Evolutionary conservation across 2,888 invertebrate species (phyloP).

Genomic region (Idaea aversata): DNA sequence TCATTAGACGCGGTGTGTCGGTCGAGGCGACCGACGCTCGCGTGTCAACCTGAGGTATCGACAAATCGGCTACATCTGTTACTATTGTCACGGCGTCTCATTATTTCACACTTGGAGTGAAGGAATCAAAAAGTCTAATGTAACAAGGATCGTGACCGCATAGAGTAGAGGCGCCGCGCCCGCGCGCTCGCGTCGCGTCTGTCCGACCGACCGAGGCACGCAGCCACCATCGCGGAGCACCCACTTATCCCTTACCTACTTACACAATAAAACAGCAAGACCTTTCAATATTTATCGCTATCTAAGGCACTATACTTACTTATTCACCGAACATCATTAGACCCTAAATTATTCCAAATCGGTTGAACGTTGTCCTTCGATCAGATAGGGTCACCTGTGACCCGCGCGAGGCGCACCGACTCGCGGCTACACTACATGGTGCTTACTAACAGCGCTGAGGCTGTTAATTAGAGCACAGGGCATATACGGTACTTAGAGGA

Average conservation of each 20-base stretch:
- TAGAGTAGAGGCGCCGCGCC: constrained; percentile 8
- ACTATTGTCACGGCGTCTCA: constrained; percentile 40
- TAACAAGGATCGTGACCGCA: constrained; percentile 39
- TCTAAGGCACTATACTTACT: background rate
- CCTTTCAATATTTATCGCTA: background rate
- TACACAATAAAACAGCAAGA: background rate
- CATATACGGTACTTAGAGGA: background rate
- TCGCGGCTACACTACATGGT: background rate
- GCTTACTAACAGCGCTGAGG: too few relatives aligned
- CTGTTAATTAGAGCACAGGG: constrained; percentile 1
- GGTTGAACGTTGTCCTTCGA: background rate
- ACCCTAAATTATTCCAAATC: background rate
- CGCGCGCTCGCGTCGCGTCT: background rate
- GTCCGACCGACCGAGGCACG: too few relatives aligned
- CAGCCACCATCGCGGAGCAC: background rate
- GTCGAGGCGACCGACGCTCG: constrained; percentile 17
- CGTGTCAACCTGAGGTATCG: constrained; percentile 32
- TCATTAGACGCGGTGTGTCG: background rate
- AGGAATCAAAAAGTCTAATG: constrained; percentile 36
- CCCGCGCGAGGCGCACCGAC: background rate
- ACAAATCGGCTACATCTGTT: constrained; percentile 33
- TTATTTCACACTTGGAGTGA: constrained; percentile 35
- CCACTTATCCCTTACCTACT: background rate
- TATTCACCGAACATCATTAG: background rate
- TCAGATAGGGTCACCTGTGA: background rate